phyloP scores from a whole-genome alignment of 1,140 invertebrate genomes.

The Drosophila pandora region DNA sequence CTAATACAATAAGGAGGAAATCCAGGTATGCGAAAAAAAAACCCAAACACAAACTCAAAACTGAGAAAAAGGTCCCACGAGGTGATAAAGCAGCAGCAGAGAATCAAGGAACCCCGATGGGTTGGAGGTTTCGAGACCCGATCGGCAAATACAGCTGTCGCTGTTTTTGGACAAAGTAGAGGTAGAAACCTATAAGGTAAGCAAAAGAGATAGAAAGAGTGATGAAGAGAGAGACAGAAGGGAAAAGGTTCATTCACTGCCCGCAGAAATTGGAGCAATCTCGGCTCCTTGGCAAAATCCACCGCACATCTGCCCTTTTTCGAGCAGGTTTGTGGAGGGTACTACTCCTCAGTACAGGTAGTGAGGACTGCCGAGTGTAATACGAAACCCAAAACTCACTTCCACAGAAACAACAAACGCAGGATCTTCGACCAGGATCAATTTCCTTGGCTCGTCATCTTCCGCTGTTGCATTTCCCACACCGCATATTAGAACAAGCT shows the following conservation, averaged over 20 bases:
- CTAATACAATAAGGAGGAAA: conserved; percentile 11
- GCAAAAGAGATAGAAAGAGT: not conserved
- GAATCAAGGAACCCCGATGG: conserved; percentile 34
- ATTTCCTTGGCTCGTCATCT: conserved; percentile 33
- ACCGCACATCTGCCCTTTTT: conserved; percentile 39
- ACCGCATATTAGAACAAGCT: conserved; percentile 69
- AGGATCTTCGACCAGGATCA: conserved; percentile 38
- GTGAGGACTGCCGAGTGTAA: conserved; percentile 35
- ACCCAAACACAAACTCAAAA: conserved; percentile 7
- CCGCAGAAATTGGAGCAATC: conserved; percentile 79
- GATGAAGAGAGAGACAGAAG: conserved; percentile 3
- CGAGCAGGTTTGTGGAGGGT: conserved; percentile 51
- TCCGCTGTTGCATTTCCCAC: conserved; percentile 53
- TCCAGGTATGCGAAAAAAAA: conserved; percentile 55
- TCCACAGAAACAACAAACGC: conserved; percentile 41
- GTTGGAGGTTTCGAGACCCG: conserved; percentile 17
- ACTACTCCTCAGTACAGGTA: conserved; percentile 41
- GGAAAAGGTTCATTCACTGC: conserved; percentile 31
- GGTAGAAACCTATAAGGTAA: not conserved
- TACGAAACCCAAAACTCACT: conserved; percentile 57
- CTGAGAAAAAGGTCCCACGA: conserved; percentile 20
- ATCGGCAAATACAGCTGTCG: conserved; percentile 69
- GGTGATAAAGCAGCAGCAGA: conserved; percentile 46
- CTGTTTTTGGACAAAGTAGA: conserved; percentile 7
- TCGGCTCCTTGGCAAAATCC: conserved; percentile 23